Conservation (phyloP, 2,113 vertebrate genomes). For the Callipepla squamata region DNA sequence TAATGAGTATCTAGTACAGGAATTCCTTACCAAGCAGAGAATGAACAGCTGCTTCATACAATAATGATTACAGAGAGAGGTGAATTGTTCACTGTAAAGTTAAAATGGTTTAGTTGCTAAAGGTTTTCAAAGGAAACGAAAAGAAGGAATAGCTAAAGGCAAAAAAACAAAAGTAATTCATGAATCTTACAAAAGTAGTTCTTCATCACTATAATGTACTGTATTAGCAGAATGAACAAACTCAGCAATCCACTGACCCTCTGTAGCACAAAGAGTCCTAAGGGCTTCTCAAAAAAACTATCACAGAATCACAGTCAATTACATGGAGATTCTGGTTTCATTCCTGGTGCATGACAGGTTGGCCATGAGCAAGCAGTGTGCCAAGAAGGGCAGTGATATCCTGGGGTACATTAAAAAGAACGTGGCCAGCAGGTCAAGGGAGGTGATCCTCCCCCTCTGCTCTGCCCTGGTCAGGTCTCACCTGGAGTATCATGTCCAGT, state of each 20-base stretch:
- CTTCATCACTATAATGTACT: background rate
- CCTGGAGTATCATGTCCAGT: no score
- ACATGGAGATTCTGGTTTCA: no score
- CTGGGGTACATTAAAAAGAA: no score
- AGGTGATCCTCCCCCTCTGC: no score
- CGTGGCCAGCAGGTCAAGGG: no score
- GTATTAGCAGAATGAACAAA: background rate
- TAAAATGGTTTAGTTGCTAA: background rate
- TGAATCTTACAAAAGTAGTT: background rate
- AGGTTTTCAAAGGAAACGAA: background rate
- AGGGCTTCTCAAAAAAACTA: background rate
- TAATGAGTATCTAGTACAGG: background rate
- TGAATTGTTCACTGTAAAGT: background rate
- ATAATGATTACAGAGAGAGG: background rate
- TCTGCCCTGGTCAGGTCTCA: no score
- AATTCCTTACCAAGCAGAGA: background rate
- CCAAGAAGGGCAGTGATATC: no score
- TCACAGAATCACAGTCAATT: no score
- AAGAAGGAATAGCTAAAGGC: background rate
- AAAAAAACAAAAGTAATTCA: background rate
- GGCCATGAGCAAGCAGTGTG: no score
- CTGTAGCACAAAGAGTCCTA: background rate
- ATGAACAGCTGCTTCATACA: background rate
- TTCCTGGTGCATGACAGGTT: no score
- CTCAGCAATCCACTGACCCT: background rate